Evolutionary conservation across 2,888 invertebrate genomes (phyloP).

Genomic region (Scaeva pyrastri): DNA sequence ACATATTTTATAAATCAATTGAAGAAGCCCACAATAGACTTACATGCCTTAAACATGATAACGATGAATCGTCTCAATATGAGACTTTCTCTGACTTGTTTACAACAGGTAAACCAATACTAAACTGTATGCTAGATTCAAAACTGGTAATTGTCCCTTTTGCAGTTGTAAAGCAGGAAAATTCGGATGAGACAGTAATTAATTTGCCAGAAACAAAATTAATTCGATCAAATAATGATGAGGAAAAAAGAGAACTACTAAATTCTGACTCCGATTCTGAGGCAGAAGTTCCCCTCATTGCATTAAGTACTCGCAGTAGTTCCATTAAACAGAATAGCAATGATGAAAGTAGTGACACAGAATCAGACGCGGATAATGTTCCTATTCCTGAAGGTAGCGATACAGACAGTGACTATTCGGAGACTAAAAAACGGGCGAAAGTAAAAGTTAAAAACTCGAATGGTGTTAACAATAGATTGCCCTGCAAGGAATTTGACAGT

Average conservation of each 20-base stretch:
- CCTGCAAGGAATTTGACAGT: constrained; percentile 68
- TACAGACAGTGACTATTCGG: background rate
- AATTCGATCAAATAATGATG: background rate
- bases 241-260: background rate
- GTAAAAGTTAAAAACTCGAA: background rate
- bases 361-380: background rate
- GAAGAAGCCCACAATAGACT: constrained; percentile 76
- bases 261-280: constrained; percentile 28
- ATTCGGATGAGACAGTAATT: background rate
- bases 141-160: background rate
- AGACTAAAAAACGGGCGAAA: background rate
- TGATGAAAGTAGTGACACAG: background rate
- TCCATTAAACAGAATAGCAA: background rate
- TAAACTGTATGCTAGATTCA: background rate
- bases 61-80: background rate
- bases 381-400: background rate
- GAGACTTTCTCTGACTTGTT: constrained; percentile 70
- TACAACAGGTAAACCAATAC: constrained; percentile 42
- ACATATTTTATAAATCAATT: constrained; percentile 79
- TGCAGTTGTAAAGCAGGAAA: constrained; percentile 41
- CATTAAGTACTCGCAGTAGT: background rate
- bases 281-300: background rate
- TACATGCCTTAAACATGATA: background rate
- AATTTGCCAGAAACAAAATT: background rate
- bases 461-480: background rate